Base-by-base conservation (phyloP, 2,888 invertebrate genomes). In the Cyrtodaria siliqua region DNA sequence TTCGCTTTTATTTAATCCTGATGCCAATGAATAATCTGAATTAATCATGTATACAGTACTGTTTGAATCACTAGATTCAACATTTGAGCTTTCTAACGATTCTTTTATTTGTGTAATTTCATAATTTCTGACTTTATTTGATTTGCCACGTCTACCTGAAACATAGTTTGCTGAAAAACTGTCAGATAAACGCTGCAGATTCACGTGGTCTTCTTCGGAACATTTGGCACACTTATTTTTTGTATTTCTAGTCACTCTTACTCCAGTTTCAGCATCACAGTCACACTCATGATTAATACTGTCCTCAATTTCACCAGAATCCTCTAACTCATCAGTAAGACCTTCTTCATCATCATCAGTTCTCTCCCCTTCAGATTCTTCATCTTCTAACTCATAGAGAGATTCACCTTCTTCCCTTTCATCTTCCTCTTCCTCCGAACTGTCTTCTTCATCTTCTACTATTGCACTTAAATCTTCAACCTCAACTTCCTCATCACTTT, bases 81-180 rank as follows among this genome's bases (percentile, higher is more conserved):
- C n/a, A 63, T 38, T 12, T 8, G 63, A 63, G 18, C 18, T 12
- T 38, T 52, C 53, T 2, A 53, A 50, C 3, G 55, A 23, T 3
- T 55, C 47, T 2, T 33, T 56, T 23, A 23, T 62, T 63, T 26
- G n/a, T 38, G 18, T 40, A n/a, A 33, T n/a, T 24, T 52, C 27
- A 26, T 3, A 2, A 2, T 57, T 33, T 47, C 16, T 16, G 52
- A 23, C 23, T 69, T 52, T 20, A n/a, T 26, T 49, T 53, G 42
- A 50, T 74, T 26, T 27, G 38, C 26, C 56, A 26, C 29, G 33
- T 33, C 72, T 55, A 26, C 29, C 47, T 8, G 52, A 64, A 0
- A 72, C 66, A 61, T 66, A 61, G 49, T 66, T 72, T 18, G 23
- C n/a, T 29, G 66, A 26, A 20, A 72, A 66, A 29, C 72, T 72